Percentiles rank a stretch among this genome's conserved stretches.
Conservation (phyloP, 2,113 vertebrate genomes). For the Nannobrachium achirus region DNA sequence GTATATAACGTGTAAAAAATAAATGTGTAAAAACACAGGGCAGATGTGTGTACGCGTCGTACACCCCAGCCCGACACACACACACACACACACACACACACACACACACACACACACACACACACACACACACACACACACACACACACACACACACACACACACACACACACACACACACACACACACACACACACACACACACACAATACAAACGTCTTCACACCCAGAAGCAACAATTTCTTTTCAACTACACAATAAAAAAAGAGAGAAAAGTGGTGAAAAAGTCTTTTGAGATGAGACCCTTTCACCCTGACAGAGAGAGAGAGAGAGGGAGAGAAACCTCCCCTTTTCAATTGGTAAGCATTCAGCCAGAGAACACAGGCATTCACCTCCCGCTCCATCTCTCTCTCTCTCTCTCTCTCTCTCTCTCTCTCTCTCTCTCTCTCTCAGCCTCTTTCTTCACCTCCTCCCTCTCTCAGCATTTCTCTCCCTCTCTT, state of each 20-base stretch:
- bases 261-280: slow-evolving; percentile 46
- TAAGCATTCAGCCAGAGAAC: slow-evolving; percentile 84
- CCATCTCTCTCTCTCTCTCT: slow-evolving; percentile 10
- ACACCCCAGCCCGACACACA: too few species aligned
- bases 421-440: slow-evolving; percentile 3
- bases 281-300: slow-evolving; percentile 48
- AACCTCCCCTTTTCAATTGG: slow-evolving; percentile 78
- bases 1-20: too few species aligned
- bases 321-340: slow-evolving; percentile 16
- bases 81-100: too few species aligned
- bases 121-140: neutral
- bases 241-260: slow-evolving; percentile 46
- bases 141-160: neutral
- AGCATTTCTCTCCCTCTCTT: too few species aligned
- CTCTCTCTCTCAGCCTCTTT: neutral
- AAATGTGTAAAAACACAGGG: too few species aligned
- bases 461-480: neutral
- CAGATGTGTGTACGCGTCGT: too few species aligned
- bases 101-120: neutral
- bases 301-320: slow-evolving; percentile 53
- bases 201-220: slow-evolving; percentile 39
- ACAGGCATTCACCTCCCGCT: slow-evolving; percentile 37
- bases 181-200: neutral
- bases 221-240: slow-evolving; percentile 41
- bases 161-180: neutral